These are phyloP conservation scores for Camelus dromedarius DNA, from an alignment of 2,113 vertebrate genomes.

Conservation along the genomic window DNA sequence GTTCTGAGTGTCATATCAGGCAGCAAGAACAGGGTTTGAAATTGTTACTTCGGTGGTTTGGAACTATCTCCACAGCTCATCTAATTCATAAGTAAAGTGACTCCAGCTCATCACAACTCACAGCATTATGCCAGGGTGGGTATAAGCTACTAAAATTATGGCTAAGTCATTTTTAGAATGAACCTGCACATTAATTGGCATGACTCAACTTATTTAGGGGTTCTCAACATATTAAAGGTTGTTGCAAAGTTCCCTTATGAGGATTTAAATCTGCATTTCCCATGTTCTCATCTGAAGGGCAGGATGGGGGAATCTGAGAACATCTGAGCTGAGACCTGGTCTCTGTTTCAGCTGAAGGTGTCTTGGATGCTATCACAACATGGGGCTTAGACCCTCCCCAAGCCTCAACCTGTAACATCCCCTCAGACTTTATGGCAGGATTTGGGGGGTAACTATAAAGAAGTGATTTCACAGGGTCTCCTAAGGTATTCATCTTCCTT, in stretches of 20 bases:
- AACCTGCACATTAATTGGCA: not conserved
- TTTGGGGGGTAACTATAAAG: not conserved
- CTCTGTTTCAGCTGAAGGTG: not conserved
- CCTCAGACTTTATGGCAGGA: not conserved
- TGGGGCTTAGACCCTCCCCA: not conserved
- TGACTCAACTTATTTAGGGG: conserved; percentile 30
- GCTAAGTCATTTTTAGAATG: conserved; percentile 45
- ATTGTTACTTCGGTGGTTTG: conserved; percentile 31
- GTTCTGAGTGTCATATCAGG: not conserved
- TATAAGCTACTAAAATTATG: not conserved
- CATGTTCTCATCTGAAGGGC: not conserved
- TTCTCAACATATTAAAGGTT: not conserved
- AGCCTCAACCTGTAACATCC: not conserved
- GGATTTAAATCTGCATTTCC: conserved; percentile 19
- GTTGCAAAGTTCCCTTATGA: not conserved
- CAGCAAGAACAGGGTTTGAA: conserved; percentile 20
- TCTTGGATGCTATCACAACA: not conserved
- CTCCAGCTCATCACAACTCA: conserved; percentile 15
- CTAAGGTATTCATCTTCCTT: conserved; percentile 4
- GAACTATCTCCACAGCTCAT: not conserved
- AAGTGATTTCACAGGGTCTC: conserved; percentile 5
- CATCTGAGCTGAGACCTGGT: not conserved
- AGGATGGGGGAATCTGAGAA: not conserved
- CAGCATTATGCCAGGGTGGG: conserved; percentile 3
- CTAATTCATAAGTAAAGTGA: conserved; percentile 56